Evolutionary conservation across 2,113 vertebrate species (phyloP).

Genomic region (Sialia sialis): DNA sequence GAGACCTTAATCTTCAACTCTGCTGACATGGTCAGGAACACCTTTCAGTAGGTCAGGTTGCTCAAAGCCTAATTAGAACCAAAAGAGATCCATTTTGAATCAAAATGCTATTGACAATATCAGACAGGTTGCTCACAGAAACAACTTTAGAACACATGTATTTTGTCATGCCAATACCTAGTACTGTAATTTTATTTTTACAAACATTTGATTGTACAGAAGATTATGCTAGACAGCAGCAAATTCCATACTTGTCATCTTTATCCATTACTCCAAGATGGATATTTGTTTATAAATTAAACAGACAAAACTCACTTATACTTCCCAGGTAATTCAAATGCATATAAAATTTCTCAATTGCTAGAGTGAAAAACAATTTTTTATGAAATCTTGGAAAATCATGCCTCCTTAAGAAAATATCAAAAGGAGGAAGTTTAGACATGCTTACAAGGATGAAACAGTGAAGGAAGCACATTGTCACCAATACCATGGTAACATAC

Average conservation of each 20-base stretch:
- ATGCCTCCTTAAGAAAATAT: neutral
- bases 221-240: neutral
- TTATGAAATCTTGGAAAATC: neutral
- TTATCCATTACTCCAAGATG: neutral
- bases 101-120: neutral
- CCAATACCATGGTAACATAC: neutral
- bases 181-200: neutral
- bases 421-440: neutral
- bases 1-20: neutral
- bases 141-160: rapidly evolving
- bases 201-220: neutral
- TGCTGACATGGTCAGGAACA: neutral
- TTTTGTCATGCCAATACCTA: neutral
- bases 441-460: neutral
- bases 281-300: neutral
- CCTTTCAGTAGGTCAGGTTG: neutral
- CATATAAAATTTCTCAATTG: neutral
- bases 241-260: neutral
- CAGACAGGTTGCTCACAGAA: neutral
- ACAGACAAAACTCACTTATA: neutral
- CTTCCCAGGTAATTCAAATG: neutral
- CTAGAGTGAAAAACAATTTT: neutral
- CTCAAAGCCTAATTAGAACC: neutral
- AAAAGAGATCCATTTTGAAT: neutral
- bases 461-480: neutral